These are phyloP conservation scores for Neodiprion virginianus DNA, from an alignment of 1,140 invertebrate species.

Conservation along the genomic window DNA sequence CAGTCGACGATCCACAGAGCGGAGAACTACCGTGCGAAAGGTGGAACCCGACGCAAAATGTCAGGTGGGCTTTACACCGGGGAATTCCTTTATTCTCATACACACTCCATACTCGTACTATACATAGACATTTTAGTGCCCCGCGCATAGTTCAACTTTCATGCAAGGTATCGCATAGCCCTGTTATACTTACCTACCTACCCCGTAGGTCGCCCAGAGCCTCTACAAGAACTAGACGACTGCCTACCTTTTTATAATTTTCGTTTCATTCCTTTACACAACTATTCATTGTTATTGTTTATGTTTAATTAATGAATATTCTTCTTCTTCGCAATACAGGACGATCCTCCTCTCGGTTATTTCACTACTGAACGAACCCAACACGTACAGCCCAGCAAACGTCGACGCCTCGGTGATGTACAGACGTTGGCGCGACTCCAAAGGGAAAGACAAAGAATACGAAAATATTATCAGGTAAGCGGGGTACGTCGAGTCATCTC, in stretches of 20 bases:
- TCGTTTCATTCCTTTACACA: constrained; percentile 8
- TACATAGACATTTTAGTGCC: too few relatives aligned
- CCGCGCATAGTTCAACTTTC: too few relatives aligned
- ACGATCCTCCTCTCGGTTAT: constrained; percentile 98
- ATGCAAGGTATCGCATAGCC: too few relatives aligned
- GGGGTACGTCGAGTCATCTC: too few relatives aligned
- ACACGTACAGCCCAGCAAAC: constrained; percentile 99
- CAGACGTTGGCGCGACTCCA: constrained; percentile 97
- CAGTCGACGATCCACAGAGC: constrained; percentile 98
- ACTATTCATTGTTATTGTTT: too few relatives aligned
- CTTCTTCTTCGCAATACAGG: constrained; percentile 60
- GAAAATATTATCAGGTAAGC: constrained; percentile 97
- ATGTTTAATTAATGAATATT: too few relatives aligned
- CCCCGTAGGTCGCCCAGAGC: too few relatives aligned
- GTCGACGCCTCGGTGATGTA: constrained; percentile 99
- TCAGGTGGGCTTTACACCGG: constrained; percentile 66
- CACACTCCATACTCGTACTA: background rate
- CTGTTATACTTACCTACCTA: too few relatives aligned
- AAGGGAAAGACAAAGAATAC: constrained; percentile 98
- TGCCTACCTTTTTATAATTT: background rate
- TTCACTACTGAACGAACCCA: constrained; percentile 98
- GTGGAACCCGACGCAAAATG: constrained; percentile 99
- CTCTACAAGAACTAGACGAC: too few relatives aligned
- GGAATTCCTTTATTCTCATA: background rate
- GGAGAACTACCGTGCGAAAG: constrained; percentile 98